A percentile compares a stretch with the other conserved stretches of the same genome.
Evolutionary conservation across 2,113 vertebrate genomes (phyloP).

Genomic region (Phoxinus phoxinus): DNA sequence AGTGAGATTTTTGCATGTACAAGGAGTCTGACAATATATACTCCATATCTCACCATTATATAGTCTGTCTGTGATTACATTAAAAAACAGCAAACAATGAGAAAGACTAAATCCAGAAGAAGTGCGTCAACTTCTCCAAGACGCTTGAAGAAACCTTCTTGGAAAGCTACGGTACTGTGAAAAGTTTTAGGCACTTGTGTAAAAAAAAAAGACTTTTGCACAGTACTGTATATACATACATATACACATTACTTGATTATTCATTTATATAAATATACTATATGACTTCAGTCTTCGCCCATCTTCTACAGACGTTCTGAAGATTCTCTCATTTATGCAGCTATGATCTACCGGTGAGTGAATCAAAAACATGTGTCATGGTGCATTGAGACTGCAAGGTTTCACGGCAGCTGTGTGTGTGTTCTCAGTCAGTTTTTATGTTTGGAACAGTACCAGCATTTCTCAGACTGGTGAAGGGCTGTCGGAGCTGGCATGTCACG

Average conservation of each 20-base stretch:
- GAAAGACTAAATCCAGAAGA: too few species aligned
- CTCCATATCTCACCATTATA: too few species aligned
- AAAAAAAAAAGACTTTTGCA: too few species aligned
- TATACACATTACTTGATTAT: background rate
- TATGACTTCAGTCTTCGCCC: background rate
- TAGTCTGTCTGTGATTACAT: too few species aligned
- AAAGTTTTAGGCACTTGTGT: too few species aligned
- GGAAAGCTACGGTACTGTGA: too few species aligned
- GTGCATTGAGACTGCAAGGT: constrained; percentile 29
- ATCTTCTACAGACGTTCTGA: background rate
- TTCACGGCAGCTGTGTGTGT: constrained; percentile 17
- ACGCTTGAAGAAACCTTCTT: too few species aligned
- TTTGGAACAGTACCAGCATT: constrained; percentile 33
- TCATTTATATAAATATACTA: background rate
- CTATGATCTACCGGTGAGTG: constrained; percentile 38
- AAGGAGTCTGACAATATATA: too few species aligned
- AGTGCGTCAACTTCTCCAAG: too few species aligned
- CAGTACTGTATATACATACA: too few species aligned
- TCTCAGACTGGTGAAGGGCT: constrained; percentile 19
- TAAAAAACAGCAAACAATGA: too few species aligned
- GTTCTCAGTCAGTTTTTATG: constrained; percentile 15
- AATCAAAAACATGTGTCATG: constrained; percentile 42
- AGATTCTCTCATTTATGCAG: constrained; percentile 24
- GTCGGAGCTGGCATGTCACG: background rate
- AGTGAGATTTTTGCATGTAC: too few species aligned